phyloP scores from a whole-genome alignment of 2,797 vertebrate genomes.

The Acrossocheilus fasciatus region DNA sequence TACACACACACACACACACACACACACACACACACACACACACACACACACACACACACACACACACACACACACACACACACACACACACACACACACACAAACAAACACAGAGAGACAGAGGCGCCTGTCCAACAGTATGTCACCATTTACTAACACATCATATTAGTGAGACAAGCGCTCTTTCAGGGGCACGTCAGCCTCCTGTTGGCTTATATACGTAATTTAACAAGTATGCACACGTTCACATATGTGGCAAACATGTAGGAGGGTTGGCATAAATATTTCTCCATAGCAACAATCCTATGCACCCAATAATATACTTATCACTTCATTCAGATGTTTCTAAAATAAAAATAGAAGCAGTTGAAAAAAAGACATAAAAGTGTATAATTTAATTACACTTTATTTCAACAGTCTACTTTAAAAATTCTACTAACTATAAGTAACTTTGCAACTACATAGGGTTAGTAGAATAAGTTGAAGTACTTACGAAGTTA shows the following conservation, averaged over 20 bases:
- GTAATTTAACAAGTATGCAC: not conserved
- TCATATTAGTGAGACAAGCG: not conserved
- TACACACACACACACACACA: not conserved
- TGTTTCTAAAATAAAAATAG: not conserved
- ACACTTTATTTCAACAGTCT: not conserved
- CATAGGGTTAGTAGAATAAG: not conserved
- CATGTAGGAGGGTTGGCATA: slow-evolving; percentile 11
- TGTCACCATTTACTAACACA: not conserved
- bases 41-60: not conserved
- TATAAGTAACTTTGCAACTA: not conserved
- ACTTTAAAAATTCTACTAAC: not conserved
- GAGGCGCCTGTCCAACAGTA: slow-evolving; percentile 46
- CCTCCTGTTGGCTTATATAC: not conserved
- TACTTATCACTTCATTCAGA: not conserved
- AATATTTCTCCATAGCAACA: slow-evolving; percentile 8
- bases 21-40: not conserved
- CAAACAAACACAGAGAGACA: slow-evolving; percentile 9
- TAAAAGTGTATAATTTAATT: not conserved
- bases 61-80: not conserved
- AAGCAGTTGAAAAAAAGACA: not conserved
- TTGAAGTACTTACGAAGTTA: not conserved
- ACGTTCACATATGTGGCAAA: not conserved
- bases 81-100: not conserved
- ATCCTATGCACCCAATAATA: not conserved
- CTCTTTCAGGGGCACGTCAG: not conserved